Conservation (phyloP, 2,113 vertebrate genomes). For the Tyrannus savana region DNA sequence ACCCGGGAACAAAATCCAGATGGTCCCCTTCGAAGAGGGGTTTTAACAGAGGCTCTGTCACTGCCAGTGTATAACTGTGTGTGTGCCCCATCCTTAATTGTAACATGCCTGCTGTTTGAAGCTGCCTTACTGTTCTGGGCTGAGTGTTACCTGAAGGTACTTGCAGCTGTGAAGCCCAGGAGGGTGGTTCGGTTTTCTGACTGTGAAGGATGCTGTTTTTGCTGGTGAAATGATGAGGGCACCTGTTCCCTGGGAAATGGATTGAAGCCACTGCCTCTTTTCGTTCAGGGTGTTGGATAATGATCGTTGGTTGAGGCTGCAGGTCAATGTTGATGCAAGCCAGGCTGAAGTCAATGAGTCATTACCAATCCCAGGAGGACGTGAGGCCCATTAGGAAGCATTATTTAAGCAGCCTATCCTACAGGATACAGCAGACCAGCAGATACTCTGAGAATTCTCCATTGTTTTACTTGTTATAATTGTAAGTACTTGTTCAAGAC, state of each 20-base stretch:
- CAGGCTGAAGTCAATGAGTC: slow-evolving; percentile 1
- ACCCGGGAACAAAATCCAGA: neutral
- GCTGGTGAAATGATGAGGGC: neutral
- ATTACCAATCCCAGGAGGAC: neutral
- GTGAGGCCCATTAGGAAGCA: neutral
- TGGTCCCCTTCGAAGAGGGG: neutral
- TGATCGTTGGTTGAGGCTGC: neutral
- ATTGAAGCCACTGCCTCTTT: neutral
- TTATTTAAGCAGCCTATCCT: neutral
- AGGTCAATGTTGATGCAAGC: neutral
- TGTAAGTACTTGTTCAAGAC: neutral
- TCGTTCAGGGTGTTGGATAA: neutral
- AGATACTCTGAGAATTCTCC: neutral
- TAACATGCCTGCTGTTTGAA: neutral
- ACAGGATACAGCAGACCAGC: neutral
- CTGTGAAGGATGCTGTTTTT: neutral
- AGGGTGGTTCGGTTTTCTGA: neutral
- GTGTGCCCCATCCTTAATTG: neutral
- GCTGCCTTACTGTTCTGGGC: neutral
- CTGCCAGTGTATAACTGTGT: neutral
- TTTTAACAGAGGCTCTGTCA: neutral
- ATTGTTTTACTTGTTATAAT: neutral
- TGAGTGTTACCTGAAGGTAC: neutral
- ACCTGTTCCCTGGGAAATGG: slow-evolving; percentile 4
- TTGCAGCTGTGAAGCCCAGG: neutral